Base-by-base conservation (phyloP, 1,140 invertebrate genomes). In the Sitobion miscanthi region DNA sequence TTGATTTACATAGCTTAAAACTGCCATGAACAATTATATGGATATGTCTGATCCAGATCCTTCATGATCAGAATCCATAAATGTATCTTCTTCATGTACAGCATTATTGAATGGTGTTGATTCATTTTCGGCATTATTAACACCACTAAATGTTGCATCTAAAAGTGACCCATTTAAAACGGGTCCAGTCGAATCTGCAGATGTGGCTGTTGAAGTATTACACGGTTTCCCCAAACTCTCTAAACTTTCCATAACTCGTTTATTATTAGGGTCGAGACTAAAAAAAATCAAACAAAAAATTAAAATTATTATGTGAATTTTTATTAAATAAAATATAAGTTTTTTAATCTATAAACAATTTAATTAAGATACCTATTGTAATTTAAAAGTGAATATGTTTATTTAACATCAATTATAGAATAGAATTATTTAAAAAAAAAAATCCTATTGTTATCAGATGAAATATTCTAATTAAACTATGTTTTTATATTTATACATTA, bases 191-290 rank as follows among this genome's bases (percentile, higher is more conserved):
- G 91, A 93, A 93, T 93, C 77, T 88, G 85, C 69, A 2, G 62
- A 91, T 82, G 83, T 49, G 35, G 62, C 52, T 88, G 35, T 96
- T 93, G 91, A 86, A 93, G 82, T 86, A 57, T 93, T 93, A 42
- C 91, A 93, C 21, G 91, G 95, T 94, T 96, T 96, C 94, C 97
- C 97, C 38, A 97, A 95, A 91, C 96, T 95, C 94, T 97, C 96
- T 94, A 97, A 96, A 25, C 97, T 97, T 94, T 97, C 97, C 54
- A 96, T 94, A n/a, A 97, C 97, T 95, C 96, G 95, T 69, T 96
- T 95, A 95, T 97, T 97, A 85, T 95, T 96, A 25, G 97, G 97
- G 95, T 97, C 97, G 93, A 97, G 95, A 94, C 97, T 97, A 94
- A 45, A 94, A 93, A 77, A 94, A 90, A 94, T 30, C 25, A 30